phyloP scores from a whole-genome alignment of 2,888 invertebrate species.

The Caenorhabditis panamensis region DNA sequence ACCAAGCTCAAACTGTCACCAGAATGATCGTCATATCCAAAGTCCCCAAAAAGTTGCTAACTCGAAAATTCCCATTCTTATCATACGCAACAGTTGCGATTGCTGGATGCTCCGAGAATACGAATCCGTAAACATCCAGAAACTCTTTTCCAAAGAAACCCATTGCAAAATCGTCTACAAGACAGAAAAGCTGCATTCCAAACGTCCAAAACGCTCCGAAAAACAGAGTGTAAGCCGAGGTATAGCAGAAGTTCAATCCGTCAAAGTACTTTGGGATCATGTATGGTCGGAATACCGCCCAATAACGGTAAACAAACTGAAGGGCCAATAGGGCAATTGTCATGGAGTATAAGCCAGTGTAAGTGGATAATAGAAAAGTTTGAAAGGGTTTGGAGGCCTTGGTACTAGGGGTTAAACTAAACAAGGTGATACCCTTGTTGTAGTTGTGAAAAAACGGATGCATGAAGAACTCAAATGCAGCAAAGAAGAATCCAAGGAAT shows the following conservation, averaged over 20 bases:
- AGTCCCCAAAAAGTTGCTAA: not conserved
- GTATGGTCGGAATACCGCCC: not conserved
- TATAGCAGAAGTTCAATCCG: not conserved
- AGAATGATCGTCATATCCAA: not conserved
- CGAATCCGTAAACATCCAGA: not conserved
- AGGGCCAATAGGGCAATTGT: slow-evolving; percentile 16
- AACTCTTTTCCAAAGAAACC: not conserved
- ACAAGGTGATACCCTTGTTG: not conserved
- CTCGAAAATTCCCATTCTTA: not conserved
- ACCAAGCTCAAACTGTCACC: not conserved
- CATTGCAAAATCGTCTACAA: not conserved
- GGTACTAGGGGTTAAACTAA: not conserved
- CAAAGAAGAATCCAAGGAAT: slow-evolving; percentile 8
- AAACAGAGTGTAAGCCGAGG: not conserved
- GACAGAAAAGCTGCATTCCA: too few relatives aligned
- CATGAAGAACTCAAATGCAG: slow-evolving; percentile 1
- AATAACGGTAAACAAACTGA: slow-evolving; percentile 23
- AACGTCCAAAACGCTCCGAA: not conserved
- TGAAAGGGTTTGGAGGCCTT: not conserved
- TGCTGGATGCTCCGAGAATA: not conserved
- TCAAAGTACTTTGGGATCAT: not conserved
- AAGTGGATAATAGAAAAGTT: not conserved
- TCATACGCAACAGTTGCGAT: slow-evolving; percentile 9
- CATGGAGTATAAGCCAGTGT: slow-evolving; percentile 3
- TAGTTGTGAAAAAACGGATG: not conserved